Evolutionary conservation across 2,888 invertebrate genomes (phyloP).

Genomic region (Criorhina ranunculi): DNA sequence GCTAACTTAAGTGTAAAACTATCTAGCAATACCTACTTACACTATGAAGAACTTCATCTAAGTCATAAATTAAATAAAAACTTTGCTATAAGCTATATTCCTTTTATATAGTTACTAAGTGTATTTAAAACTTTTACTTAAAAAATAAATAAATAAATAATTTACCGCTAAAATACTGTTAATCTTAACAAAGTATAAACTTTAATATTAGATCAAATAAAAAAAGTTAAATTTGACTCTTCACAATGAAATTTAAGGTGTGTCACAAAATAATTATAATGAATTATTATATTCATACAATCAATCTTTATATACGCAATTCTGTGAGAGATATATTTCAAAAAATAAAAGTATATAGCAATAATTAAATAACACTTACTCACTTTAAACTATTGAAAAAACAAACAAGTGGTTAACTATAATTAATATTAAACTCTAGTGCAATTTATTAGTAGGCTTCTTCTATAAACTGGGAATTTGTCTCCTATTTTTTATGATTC

Average conservation of each 20-base stretch:
- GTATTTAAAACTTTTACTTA: conserved; percentile 11
- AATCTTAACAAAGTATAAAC: conserved; percentile 15
- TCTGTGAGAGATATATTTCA: conserved; percentile 68
- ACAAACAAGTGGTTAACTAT: conserved; percentile 32
- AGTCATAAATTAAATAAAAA: conserved; percentile 56
- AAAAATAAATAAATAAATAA: conserved; percentile 9
- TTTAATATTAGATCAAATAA: conserved; percentile 10
- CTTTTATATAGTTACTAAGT: conserved; percentile 15
- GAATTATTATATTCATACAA: conserved; percentile 33
- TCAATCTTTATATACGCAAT: conserved; percentile 65
- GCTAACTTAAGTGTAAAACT: conserved; percentile 55
- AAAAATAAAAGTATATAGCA: conserved; percentile 67
- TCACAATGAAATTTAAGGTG: conserved; percentile 28
- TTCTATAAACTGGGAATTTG: conserved; percentile 8
- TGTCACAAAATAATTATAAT: conserved; percentile 15
- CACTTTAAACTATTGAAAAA: conserved; percentile 29
- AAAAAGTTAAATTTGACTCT: conserved; percentile 12
- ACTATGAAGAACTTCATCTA: conserved; percentile 44
- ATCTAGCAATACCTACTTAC: conserved; percentile 23
- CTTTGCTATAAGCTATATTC: conserved; percentile 31
- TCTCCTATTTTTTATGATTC: conserved; percentile 51
- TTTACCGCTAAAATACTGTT: conserved; percentile 4
- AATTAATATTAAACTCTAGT: conserved; percentile 53
- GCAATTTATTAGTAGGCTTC: conserved; percentile 69
- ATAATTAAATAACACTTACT: conserved; percentile 48